Evolutionary conservation across 2,888 invertebrate genomes (phyloP), one percentile per base, ranked within the genome.

Genomic region (Dicyrtomina minuta): DNA sequence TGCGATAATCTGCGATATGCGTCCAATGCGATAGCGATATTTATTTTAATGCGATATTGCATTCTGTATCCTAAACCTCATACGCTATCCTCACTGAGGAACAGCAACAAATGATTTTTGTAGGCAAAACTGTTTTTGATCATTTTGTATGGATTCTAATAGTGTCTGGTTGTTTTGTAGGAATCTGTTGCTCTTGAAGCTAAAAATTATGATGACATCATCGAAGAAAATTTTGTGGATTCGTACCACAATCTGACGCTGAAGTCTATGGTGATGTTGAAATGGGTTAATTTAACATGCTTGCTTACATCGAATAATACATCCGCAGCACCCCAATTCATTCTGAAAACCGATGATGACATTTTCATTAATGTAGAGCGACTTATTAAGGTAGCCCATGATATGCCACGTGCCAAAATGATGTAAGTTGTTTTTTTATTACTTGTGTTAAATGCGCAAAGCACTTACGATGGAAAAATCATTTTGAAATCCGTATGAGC

Each of bases 271-370:
- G 89, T 91, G 88, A 87, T 93, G 85, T 81, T 93, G 69, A 93
- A 93, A 80, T 90, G 92, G 89, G 88, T 90, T 24, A 87, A 86
- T 6, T 86, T 85, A 46, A 87, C 88, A 78, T 93, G 93, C 73
- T 79, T 79, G 24, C 78, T 80, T 43, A 49, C 27, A 13, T 6
- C 41, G 24, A 65, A 72, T 46, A 74, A 75, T 62, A 66, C 66
- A 49, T 59, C 71, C 22, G 51, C 72, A 3, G 68, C 70, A 13
- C 87, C 87, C 0, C 86, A 87, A 55, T 93, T 88, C 83, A 84
- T 93, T 24, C 85, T 93, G 81, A 93, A 93, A 84, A 89, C 90
- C 4, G 93, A 93, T 76, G 93, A 93, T 77, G 93, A 93, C 79
- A 91, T 91, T 84, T 93, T 90, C 80, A 87, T 93, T 1, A 92